phyloP scores from a whole-genome alignment of 2,888 invertebrate genomes.

The Calliopum simillimum region DNA sequence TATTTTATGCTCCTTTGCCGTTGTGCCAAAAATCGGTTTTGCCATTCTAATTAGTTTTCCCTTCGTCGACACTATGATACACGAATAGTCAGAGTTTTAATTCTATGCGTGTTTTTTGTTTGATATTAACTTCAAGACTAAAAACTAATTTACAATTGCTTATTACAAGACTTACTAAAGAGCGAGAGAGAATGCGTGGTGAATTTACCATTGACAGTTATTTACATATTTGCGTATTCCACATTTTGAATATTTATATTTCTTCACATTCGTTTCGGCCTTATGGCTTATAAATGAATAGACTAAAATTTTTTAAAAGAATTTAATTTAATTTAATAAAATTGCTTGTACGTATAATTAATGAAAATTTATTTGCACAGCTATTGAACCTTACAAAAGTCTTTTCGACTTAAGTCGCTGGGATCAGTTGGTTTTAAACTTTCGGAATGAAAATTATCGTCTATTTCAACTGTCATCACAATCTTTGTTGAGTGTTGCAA shows the following conservation, averaged over 20 bases:
- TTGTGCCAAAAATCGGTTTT: background rate
- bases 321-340: too few species aligned
- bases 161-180: too few species aligned
- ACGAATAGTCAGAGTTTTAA: background rate
- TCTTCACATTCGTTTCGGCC: background rate
- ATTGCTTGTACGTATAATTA: too few species aligned
- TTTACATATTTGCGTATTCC: too few species aligned
- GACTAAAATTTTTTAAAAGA: background rate
- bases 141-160: too few species aligned
- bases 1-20: too few species aligned
- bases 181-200: too few species aligned
- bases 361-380: conserved; percentile 56
- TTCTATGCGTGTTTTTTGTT: background rate
- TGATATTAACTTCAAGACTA: background rate
- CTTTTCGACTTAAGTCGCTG: conserved; percentile 79
- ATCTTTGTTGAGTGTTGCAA: conserved; percentile 90
- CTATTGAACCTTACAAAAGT: conserved; percentile 77
- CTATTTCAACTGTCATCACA: conserved; percentile 93
- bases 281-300: background rate
- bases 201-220: too few species aligned
- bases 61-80: background rate
- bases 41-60: background rate
- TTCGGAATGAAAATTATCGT: conserved; percentile 93
- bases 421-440: conserved; percentile 87
- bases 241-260: too few species aligned